A percentile compares a stretch with the other conserved stretches of the same genome.
These are phyloP conservation scores for Rhinoraja longicauda DNA, from an alignment of 2,797 vertebrate species.

Conservation along the genomic window DNA sequence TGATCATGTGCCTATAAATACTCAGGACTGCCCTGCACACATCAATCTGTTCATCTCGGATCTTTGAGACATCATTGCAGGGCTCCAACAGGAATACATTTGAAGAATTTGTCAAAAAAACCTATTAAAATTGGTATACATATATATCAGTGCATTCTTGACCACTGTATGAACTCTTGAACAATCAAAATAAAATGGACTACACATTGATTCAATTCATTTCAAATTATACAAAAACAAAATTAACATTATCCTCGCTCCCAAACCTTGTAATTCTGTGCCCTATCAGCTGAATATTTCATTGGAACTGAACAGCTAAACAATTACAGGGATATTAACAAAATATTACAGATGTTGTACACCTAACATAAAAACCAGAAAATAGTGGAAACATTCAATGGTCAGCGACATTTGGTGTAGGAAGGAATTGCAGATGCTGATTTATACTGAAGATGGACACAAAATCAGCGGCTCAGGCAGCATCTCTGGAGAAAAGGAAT, in stretches of 20 bases:
- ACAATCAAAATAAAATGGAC: not conserved
- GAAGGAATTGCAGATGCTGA: too few relatives aligned
- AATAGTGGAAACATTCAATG: not conserved
- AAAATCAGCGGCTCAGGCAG: too few relatives aligned
- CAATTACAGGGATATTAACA: not conserved
- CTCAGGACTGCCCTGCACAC: constrained; percentile 88
- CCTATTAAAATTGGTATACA: constrained; percentile 57
- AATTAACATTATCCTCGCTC: not conserved
- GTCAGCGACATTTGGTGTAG: not conserved
- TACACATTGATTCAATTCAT: not conserved
- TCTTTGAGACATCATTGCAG: constrained; percentile 79
- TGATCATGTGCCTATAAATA: constrained; percentile 94
- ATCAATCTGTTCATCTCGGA: constrained; percentile 89
- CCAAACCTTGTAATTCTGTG: not conserved
- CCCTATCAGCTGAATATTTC: not conserved
- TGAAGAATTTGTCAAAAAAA: constrained; percentile 91
- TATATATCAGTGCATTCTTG: not conserved
- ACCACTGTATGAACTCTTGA: not conserved
- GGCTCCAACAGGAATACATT: constrained; percentile 95
- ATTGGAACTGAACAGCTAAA: not conserved
- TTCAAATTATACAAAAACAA: not conserved
- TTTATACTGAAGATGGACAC: too few relatives aligned
- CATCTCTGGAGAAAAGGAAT: too few relatives aligned
- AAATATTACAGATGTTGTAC: not conserved
- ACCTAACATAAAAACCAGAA: not conserved